These are phyloP conservation scores for Aleiodes leptofemur DNA, from an alignment of 2,888 invertebrate species.

Conservation along the genomic window DNA sequence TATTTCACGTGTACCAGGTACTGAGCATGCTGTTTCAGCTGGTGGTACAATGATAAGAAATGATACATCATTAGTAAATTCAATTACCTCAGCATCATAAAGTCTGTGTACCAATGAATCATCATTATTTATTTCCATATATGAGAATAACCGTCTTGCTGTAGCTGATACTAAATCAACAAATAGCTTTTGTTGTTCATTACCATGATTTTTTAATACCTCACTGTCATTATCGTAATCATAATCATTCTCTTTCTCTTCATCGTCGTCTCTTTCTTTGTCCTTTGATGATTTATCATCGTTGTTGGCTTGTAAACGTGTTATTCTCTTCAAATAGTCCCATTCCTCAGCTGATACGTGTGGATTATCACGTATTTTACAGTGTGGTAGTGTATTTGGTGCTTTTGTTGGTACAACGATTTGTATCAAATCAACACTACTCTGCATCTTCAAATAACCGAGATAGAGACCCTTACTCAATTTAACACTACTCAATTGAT, in stretches of 20 bases:
- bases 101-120: constrained; percentile 86
- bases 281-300: constrained; percentile 63
- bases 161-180: constrained; percentile 86
- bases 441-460: constrained; percentile 97
- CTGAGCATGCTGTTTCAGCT: constrained; percentile 93
- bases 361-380: constrained; percentile 94
- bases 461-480: constrained; percentile 93
- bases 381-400: constrained; percentile 96
- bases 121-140: constrained; percentile 86
- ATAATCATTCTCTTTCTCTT: constrained; percentile 43
- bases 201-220: constrained; percentile 70
- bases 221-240: constrained; percentile 69
- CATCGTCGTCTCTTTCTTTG: constrained; percentile 54
- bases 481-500: constrained; percentile 88
- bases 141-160: constrained; percentile 84
- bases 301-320: constrained; percentile 66
- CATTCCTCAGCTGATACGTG: constrained; percentile 98
- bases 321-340: constrained; percentile 86
- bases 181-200: constrained; percentile 89
- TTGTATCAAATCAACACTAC: constrained; percentile 95
- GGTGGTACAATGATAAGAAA: constrained; percentile 95
- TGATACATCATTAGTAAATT: constrained; percentile 92
- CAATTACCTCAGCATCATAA: constrained; percentile 95
- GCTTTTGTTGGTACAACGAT: constrained; percentile 94
- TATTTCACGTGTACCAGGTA: constrained; percentile 90